Base-by-base conservation (phyloP, 1,140 invertebrate species). In the Frieseomelitta varia region DNA sequence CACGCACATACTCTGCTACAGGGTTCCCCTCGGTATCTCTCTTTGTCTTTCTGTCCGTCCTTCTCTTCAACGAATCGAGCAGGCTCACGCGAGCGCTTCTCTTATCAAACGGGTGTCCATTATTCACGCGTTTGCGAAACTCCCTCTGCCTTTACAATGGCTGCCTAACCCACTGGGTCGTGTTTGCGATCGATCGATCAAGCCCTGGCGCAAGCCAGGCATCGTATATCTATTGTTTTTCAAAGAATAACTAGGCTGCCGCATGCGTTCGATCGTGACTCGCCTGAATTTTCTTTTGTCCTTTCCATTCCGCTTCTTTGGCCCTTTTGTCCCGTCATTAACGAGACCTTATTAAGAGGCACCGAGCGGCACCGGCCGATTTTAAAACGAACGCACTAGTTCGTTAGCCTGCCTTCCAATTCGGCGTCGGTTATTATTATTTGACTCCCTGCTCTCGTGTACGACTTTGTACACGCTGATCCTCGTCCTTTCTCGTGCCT, bases 71-170 rank as follows among this genome's bases (percentile, higher is more conserved):
- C 90, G 91, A 92, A 93, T 93, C 87, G 91, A 88, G 91, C 86
- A 85, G 77, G 85, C 91, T 92, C 92, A 92, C 92, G 91, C 92
- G 91, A 93, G 78, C 91, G 89, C 90, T 90, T 91, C 92, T 89
- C 91, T 93, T 93, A 93, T 93, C 92, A 93, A 93, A 92, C 92
- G 91, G 85, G 89, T 93, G 93, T 93, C 93, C 92, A 93, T 93
- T 93, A 93, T 93, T 93, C 91, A 93, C 91, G 91, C 92, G 88
- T 87, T 86, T 81, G 83, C 81, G 85, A 85, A 89, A 90, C 88
- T 85, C 88, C 85, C 88, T 84, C 88, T 80, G 87, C 75, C 85
- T 87, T 90, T 87, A 89, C 85, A 89, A 89, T 90, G 81, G 85
- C 88, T 85, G 86, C 81, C 79, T 86, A 83, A n/a, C 63, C 79